Evolutionary conservation across 2,888 invertebrate genomes (phyloP).

Genomic region (Scaptomyza polygonia): DNA sequence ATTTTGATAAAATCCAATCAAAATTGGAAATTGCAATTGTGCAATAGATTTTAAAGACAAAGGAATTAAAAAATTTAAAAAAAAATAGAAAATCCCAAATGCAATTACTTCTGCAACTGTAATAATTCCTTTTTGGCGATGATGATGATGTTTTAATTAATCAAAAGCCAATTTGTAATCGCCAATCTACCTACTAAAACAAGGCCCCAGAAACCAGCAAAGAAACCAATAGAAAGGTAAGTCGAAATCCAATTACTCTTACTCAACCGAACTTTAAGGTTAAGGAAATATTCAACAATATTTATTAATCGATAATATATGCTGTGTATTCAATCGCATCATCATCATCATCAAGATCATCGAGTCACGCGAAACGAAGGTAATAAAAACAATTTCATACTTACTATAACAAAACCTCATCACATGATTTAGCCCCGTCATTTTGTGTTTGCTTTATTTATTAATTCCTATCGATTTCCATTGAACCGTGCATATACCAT

Average conservation of each 20-base stretch:
- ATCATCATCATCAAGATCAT: not conserved
- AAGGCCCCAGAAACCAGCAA: not conserved
- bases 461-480: not conserved
- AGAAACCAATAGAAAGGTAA: not conserved
- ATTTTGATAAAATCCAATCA: conserved; percentile 41
- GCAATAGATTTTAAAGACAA: too few relatives aligned
- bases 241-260: not conserved
- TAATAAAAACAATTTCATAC: conserved; percentile 22
- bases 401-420: conserved; percentile 16
- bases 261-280: not conserved
- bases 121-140: conserved; percentile 9
- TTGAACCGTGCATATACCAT: not conserved
- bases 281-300: not conserved
- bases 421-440: conserved; percentile 44
- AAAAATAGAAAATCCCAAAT: conserved; percentile 8
- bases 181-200: conserved; percentile 19
- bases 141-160: conserved; percentile 44
- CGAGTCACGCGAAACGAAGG: conserved; percentile 30
- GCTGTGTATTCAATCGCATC: conserved; percentile 7
- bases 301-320: not conserved
- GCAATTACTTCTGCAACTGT: conserved; percentile 37
- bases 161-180: conserved; percentile 36
- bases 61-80: conserved; percentile 30
- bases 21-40: conserved; percentile 45
- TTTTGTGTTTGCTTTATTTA: not conserved